Conservation (phyloP, 2,888 invertebrate genomes). For the Homarus gammarus region DNA sequence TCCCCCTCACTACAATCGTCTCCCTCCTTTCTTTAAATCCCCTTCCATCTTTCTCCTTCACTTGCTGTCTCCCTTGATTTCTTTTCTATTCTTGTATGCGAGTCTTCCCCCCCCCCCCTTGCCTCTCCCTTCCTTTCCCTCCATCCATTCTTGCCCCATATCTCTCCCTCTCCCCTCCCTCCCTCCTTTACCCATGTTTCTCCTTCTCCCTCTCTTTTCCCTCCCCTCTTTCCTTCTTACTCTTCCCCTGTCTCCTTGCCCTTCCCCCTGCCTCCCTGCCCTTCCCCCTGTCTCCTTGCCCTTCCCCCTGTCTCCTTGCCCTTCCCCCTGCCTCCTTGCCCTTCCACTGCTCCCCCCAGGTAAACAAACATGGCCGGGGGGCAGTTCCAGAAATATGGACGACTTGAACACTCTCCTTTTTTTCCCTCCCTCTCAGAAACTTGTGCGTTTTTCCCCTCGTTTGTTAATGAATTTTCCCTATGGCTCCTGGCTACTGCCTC, state of each 20-base stretch:
- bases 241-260: conserved; percentile 19
- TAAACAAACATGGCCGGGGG: too few species aligned
- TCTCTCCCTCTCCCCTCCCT: not conserved
- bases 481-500: not conserved
- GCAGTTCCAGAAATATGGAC: too few species aligned
- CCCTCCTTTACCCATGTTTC: not conserved
- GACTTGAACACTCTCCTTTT: too few species aligned
- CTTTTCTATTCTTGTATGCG: not conserved
- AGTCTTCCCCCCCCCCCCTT: not conserved
- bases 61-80: not conserved
- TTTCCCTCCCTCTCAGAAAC: conserved; percentile 17
- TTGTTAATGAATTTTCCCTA: not conserved
- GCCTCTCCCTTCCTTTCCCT: not conserved
- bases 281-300: conserved; percentile 14
- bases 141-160: not conserved
- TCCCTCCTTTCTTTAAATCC: not conserved
- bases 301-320: not conserved
- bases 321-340: not conserved
- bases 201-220: conserved; percentile 19
- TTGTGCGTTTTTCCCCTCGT: not conserved
- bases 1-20: not conserved
- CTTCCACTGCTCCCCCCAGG: too few species aligned
- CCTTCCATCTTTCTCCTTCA: not conserved
- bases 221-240: conserved; percentile 32
- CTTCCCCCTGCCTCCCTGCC: conserved; percentile 31